phyloP scores from a whole-genome alignment of 2,113 vertebrate species.

The Oncorhynchus mykiss region DNA sequence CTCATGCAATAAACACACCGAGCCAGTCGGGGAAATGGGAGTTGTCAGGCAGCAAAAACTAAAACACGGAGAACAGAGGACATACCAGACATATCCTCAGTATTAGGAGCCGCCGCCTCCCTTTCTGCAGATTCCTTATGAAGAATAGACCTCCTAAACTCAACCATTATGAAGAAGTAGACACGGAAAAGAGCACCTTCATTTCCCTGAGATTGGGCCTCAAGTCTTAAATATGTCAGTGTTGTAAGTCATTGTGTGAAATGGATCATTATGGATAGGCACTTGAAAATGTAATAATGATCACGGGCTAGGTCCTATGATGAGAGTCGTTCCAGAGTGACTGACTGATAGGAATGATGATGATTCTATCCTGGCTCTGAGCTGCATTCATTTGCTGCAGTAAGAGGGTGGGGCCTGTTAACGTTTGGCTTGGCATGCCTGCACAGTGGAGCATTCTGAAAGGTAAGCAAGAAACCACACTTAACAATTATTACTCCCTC shows the following conservation, averaged over 20 bases:
- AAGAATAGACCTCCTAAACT: not conserved
- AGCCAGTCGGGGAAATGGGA: constrained; percentile 24
- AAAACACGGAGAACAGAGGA: not conserved
- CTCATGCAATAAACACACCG: constrained; percentile 17
- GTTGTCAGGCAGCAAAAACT: constrained; percentile 15
- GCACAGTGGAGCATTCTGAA: constrained; percentile 11
- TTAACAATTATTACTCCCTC: constrained; percentile 2
- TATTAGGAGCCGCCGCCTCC: constrained; percentile 20
- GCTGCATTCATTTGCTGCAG: not conserved
- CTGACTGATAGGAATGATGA: not conserved
- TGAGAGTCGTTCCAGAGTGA: not conserved
- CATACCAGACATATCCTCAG: constrained; percentile 34
- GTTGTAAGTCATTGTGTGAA: no score
- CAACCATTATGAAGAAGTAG: not conserved
- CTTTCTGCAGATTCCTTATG: constrained; percentile 8
- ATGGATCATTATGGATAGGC: no score
- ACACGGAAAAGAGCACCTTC: not conserved
- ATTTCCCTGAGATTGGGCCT: no score
- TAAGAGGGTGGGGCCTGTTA: no score
- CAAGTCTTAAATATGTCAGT: no score
- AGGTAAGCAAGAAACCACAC: constrained; percentile 10
- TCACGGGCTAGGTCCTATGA: not conserved
- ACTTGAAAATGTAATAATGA: not conserved
- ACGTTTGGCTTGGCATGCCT: not conserved
- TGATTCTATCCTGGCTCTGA: not conserved